Evolutionary conservation across 2,113 vertebrate genomes (phyloP), one percentile per base, ranked within the genome.

Genomic region (Polypterus bichir): DNA sequence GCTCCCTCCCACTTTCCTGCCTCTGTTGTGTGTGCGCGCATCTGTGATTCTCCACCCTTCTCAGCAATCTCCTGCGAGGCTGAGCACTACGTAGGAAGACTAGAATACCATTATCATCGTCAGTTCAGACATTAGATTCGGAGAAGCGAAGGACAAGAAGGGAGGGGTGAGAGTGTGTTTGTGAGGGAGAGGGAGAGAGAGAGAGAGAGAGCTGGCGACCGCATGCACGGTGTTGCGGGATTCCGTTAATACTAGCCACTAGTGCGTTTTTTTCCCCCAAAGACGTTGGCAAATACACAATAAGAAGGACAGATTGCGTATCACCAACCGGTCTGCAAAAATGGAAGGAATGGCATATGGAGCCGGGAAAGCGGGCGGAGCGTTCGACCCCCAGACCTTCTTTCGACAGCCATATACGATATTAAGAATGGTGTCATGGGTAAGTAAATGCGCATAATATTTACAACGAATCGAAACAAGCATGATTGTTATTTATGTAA

Each of bases 341-440:
- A 94, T 95, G 91, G 92, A 93, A 77, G 87, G 89, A 71, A 87
- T 85, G 75, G 93, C 92, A 63, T 97, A 91, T 66, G 94, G 93
- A 81, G 92, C 94, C 3, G 91, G 89, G 68, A 94, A 91, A 81
- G 91, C 94, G 66, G 93, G 93, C 54, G 93, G 93, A 78, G 89
- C 93, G 75, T 94, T 96, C 82, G 91, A 94, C 84, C 91, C 86
- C 49, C 69, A 92, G 70, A 91, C 89, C 65, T 90, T 97, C 85
- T 65, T 90, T 77, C 87, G 88, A 72, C 93, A 97, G 71, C 94
- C 93, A 57, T 89, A 95, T 79, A 94, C 92, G 57, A 66, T 92
- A 57, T 82, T 96, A 64, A 87, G 92, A 77, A 83, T 94, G 61
- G 81, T 94, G 69, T 94, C 89, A 8, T 97, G 91, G 93, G 92